Evolutionary conservation across 2,113 vertebrate species (phyloP).

Genomic region (Morone saxatilis): DNA sequence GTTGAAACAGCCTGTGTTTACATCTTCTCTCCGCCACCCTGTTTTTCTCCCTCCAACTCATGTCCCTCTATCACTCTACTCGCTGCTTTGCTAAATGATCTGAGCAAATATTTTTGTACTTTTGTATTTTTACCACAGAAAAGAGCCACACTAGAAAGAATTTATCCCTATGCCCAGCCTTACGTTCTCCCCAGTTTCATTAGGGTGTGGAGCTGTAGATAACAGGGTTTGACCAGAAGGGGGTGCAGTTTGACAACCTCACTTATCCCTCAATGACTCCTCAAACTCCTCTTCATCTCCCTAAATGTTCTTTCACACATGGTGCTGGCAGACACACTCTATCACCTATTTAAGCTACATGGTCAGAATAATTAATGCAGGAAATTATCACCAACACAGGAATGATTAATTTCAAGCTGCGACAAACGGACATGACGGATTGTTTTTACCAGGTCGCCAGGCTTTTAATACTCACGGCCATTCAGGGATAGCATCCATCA

Average conservation of each 20-base stretch:
- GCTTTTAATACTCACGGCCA: constrained; percentile 80
- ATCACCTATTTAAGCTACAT: constrained; percentile 81
- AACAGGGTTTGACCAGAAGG: constrained; percentile 77
- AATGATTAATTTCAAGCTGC: constrained; percentile 69
- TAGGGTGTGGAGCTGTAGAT: constrained; percentile 72
- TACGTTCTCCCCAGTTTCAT: constrained; percentile 63
- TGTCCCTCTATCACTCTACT: constrained; percentile 5
- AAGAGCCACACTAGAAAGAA: not conserved
- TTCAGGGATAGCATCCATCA: constrained; percentile 77
- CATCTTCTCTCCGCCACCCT: constrained; percentile 28
- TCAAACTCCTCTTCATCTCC: constrained; percentile 74
- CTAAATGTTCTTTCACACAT: constrained; percentile 61
- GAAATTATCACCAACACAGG: constrained; percentile 55
- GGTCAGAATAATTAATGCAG: constrained; percentile 78
- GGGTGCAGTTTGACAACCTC: constrained; percentile 82
- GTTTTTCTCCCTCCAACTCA: constrained; percentile 24
- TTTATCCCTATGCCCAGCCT: not conserved
- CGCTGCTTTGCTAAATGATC: constrained; percentile 13
- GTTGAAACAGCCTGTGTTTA: constrained; percentile 53
- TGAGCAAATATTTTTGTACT: constrained; percentile 30
- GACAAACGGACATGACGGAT: constrained; percentile 66
- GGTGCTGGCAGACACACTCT: constrained; percentile 62
- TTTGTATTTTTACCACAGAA: not conserved
- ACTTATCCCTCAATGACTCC: constrained; percentile 73
- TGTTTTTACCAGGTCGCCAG: constrained; percentile 72